Evolutionary conservation across 2,888 invertebrate genomes (phyloP), one percentile per base, ranked within the genome.

Genomic region (Sarcophaga rosellei): DNA sequence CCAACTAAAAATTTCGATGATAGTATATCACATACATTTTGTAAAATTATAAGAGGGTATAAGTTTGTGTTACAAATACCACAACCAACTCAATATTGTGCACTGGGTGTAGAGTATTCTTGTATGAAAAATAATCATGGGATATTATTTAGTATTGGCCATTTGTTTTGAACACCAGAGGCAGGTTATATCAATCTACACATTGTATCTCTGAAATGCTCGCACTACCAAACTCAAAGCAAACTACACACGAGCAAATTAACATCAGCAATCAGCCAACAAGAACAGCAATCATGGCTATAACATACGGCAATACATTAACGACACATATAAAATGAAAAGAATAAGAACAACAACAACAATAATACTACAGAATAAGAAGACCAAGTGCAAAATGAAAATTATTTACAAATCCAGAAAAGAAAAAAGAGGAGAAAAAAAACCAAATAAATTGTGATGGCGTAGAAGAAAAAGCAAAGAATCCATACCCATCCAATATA

Each of bases 111-210:
- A 35, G 35, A 2, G 53, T 53, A 17, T 53, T 53, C 53, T 17
- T 15, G 1, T 15, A 53, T 61, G 72, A 17, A 65, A 35, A 45
- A 23, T 23, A 15, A 6, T 63, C 21, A n/a, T 57, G 20, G 15
- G 66, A 57, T 57, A 45, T 47, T 66, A 44, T 63, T 74, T 74
- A 15, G 25, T 45, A 75, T 59, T 83, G 79, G 74, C 63, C 76
- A 81, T 88, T 84, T 79, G 53, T 74, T 89, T 79, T 82, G 88
- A 90, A 89, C 88, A 90, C 88, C 90, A 90, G 90, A 87, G 91
- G 87, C 91, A 92, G 91, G 90, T 90, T 87, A 80, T 83, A 90
- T 91, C 91, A 91, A 90, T 91, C 91, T 91, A 90, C 90, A 90
- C 88, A 88, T 87, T 89, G 89, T 88, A 89, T 89, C 89, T 89